A percentile compares a stretch with the other conserved stretches of the same genome.
Evolutionary conservation across 1,140 invertebrate genomes (phyloP).

Genomic region (Phymorhynchus buccinoides): DNA sequence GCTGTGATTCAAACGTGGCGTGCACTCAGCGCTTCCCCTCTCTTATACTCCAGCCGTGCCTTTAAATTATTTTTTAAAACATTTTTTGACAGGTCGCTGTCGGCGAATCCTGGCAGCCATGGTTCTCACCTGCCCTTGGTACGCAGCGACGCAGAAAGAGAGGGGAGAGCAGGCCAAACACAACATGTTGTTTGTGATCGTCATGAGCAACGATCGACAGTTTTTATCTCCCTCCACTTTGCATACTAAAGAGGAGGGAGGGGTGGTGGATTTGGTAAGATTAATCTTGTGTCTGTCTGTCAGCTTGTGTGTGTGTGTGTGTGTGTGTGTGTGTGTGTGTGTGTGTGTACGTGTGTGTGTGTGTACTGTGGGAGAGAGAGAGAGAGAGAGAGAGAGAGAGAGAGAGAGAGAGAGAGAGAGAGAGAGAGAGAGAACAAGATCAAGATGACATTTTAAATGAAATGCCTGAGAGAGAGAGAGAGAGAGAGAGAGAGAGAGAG

Average conservation of each 20-base stretch:
- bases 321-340: background rate
- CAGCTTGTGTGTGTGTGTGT: background rate
- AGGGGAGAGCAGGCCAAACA: constrained; percentile 60
- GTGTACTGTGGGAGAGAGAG: too few species aligned
- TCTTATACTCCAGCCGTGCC: too few species aligned
- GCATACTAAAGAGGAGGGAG: constrained; percentile 51
- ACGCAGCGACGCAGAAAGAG: constrained; percentile 56
- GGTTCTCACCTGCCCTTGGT: constrained; percentile 62
- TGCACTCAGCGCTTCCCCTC: too few species aligned
- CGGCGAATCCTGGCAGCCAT: constrained; percentile 47
- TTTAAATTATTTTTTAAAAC: background rate
- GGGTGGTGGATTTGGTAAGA: constrained; percentile 57
- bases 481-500: too few species aligned
- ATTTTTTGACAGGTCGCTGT: constrained; percentile 38
- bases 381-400: too few species aligned
- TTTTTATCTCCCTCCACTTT: constrained; percentile 56
- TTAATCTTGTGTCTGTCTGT: background rate
- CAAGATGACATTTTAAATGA: too few species aligned
- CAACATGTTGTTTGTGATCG: constrained; percentile 59
- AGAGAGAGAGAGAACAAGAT: too few species aligned
- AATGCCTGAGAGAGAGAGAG: too few species aligned
- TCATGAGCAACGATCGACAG: constrained; percentile 50
- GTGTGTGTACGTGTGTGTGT: too few species aligned
- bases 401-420: too few species aligned
- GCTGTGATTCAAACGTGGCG: too few species aligned